Base-by-base conservation (phyloP, 1,140 invertebrate genomes). In the Maconellicoccus hirsutus region DNA sequence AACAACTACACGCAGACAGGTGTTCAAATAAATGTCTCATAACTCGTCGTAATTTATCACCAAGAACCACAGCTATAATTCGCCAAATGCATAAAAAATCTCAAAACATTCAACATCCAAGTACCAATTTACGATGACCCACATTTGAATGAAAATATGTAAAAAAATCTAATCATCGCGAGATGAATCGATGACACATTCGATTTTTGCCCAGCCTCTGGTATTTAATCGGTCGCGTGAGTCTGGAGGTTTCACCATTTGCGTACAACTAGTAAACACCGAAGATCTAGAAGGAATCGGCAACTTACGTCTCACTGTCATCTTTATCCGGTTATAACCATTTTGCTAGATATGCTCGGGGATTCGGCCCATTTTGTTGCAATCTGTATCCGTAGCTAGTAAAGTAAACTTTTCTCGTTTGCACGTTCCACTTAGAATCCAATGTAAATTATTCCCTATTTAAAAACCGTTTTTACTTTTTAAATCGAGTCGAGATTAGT, bases 171-270 rank as follows among this genome's bases (percentile, higher is more conserved):
- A 16, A 16, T 52, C 16, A 52, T 52, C 42, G 42, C 2, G 12
- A 33, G 29, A 33, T 33, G 29, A 33, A 14, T 52, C 42, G 42
- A 52, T 52, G 42, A 52, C 42, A 52, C 42, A 52, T 52, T 52
- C 6, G n/a, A 52, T 52, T 19, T 52, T 52, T 52, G 12, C 42
- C 42, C 16, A 52, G 29, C 29, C 29, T 33, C 2, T 16, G 42
- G 42, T 52, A 52, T 52, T 52, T 52, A 52, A 52, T 52, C 42
- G 42, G 42, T 52, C 42, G 42, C 42, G 42, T 52, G 42, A 52
- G 42, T 52, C 42, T 52, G 42, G 42, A 52, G 42, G 42, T 52
- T 52, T 52, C 42, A 52, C 42, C 42, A 52, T 33, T 12, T 33
- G 42, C n/a, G 12, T 52, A 19, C 42, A 19, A 52, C 6, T 8